Evolutionary conservation across 2,113 vertebrate genomes (phyloP).

Genomic region (Chloropsis hardwickii): DNA sequence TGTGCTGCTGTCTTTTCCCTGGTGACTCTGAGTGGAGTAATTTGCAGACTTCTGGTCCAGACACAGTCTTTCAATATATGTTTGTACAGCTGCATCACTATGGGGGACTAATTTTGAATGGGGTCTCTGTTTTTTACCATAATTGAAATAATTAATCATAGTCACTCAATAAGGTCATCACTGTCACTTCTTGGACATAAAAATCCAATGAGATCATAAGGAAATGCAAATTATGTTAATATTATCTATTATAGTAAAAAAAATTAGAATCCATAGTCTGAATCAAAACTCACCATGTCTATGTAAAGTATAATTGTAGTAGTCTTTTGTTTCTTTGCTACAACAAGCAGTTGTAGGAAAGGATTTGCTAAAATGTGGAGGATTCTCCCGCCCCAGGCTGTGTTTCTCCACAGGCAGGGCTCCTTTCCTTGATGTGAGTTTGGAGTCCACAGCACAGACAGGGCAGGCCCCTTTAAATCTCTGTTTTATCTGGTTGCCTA

Average conservation of each 20-base stretch:
- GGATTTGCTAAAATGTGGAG: neutral
- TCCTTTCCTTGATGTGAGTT: neutral
- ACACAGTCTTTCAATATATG: neutral
- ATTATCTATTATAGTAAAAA: neutral
- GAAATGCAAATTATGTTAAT: neutral
- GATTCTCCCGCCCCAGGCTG: neutral
- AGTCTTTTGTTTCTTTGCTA: neutral
- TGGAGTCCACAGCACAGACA: neutral
- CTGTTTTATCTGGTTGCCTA: slow-evolving; percentile 27
- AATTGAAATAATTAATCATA: neutral
- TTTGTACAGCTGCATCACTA: neutral
- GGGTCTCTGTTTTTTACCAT: neutral
- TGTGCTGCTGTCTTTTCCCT: neutral
- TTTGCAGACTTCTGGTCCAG: neutral
- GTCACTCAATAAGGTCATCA: neutral
- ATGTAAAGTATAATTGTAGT: neutral
- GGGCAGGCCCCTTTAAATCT: slow-evolving; percentile 1
- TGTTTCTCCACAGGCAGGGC: neutral
- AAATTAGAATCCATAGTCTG: neutral
- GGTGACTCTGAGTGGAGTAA: neutral
- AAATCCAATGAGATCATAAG: neutral
- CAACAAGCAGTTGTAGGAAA: neutral
- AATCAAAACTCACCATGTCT: neutral
- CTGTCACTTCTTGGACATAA: neutral
- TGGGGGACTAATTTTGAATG: neutral